phyloP scores from a whole-genome alignment of 2,113 vertebrate genomes.

The Sceloporus tristichus region DNA sequence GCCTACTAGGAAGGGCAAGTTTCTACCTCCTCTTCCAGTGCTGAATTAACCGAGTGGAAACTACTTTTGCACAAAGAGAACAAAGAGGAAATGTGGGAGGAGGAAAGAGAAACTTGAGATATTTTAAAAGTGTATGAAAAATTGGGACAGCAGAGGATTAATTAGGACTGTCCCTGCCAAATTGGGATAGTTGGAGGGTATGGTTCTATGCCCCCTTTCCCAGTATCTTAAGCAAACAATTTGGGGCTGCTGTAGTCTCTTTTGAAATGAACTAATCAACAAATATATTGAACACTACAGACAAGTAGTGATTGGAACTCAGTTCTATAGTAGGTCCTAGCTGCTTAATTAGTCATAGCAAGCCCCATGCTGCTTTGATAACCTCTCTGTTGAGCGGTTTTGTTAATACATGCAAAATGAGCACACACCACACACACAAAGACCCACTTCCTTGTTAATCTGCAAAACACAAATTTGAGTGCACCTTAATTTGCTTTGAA shows the following conservation, averaged over 20 bases:
- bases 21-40: too few relatives aligned
- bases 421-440: neutral
- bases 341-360: neutral
- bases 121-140: too few relatives aligned
- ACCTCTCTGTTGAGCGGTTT: conserved; percentile 7
- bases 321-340: neutral
- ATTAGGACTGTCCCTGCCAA: too few relatives aligned
- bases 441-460: neutral
- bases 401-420: neutral
- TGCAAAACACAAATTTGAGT: neutral
- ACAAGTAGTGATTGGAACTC: neutral
- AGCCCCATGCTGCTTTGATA: neutral
- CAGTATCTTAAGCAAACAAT: neutral
- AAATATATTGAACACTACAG: neutral
- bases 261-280: neutral
- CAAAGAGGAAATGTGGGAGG: too few relatives aligned
- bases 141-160: too few relatives aligned
- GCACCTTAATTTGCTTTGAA: conserved; percentile 6
- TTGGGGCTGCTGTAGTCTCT: neutral
- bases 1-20: too few relatives aligned
- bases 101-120: too few relatives aligned
- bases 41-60: too few relatives aligned
- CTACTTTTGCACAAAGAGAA: too few relatives aligned
- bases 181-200: neutral
- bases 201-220: neutral